phyloP scores from a whole-genome alignment of 2,888 invertebrate genomes.

The Drosophila villosipedis region DNA sequence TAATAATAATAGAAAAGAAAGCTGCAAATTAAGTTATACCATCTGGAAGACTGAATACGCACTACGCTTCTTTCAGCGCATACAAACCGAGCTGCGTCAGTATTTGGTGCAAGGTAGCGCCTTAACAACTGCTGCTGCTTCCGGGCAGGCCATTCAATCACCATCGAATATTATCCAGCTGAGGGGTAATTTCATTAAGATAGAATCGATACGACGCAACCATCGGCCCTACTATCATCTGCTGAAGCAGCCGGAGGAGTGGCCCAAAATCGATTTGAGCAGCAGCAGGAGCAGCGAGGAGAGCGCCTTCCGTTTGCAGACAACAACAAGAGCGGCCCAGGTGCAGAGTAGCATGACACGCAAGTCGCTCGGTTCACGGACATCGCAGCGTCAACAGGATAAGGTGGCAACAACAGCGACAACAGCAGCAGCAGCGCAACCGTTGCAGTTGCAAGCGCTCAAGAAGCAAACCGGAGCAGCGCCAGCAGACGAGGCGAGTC shows the following conservation, averaged over 20 bases:
- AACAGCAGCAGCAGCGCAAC: conserved; percentile 23
- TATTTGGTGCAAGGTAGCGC: conserved; percentile 61
- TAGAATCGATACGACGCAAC: conserved; percentile 86
- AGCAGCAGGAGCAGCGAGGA: conserved; percentile 67
- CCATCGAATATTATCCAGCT: conserved; percentile 81
- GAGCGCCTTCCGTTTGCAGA: conserved; percentile 81
- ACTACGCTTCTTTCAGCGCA: conserved; percentile 89
- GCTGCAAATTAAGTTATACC: conserved; percentile 80
- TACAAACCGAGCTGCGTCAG: conserved; percentile 83
- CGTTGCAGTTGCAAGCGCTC: conserved; percentile 34
- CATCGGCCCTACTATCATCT: conserved; percentile 84
- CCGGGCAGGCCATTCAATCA: not conserved
- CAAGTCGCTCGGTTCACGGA: conserved; percentile 81
- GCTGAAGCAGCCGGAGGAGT: conserved; percentile 82
- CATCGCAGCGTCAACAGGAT: conserved; percentile 75
- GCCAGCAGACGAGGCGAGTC: conserved; percentile 41
- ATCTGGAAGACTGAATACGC: conserved; percentile 88
- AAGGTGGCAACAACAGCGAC: conserved; percentile 35
- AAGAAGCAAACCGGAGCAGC: conserved; percentile 46
- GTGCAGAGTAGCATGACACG: conserved; percentile 83
- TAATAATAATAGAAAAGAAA: conserved; percentile 29
- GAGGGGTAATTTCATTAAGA: conserved; percentile 90
- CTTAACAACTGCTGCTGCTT: not conserved
- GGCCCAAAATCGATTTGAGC: conserved; percentile 84
- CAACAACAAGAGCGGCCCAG: conserved; percentile 41